Base-by-base conservation (phyloP, 1,140 invertebrate species). In the Acromyrmex echinatior region DNA sequence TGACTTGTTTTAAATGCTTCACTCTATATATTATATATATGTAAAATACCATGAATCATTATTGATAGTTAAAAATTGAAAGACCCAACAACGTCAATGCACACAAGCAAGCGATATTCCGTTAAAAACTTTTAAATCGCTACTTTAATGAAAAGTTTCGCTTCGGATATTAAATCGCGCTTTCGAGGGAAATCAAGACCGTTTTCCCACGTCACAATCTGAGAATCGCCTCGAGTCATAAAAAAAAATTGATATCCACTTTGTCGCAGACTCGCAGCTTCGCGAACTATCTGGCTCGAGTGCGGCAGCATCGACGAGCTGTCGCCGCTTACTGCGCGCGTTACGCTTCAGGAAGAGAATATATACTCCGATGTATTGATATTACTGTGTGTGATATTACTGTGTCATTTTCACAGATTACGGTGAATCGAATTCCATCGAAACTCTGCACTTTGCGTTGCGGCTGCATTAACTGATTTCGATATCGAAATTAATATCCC, bases 401-500 rank as follows among this genome's bases (percentile, higher is more conserved):
- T 25, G 25, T 25, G 39, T 84, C 70, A 68, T 68, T 80, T 80
- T 63, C 63, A 63, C 63, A 35, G 80, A 76, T 84, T 70, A 70
- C 68, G 25, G 70, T 56, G 70, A 84, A 76, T 82, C 70, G 80
- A 74, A 81, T 35, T 81, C 35, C n/a, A 56, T 76, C 70, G 56
- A 62, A 84, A 76, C 80, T 84, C 3, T 51, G 49, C 56, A 76
- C 70, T 74, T 76, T 60, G 70, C 70, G 25, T 56, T 49, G 49
- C 31, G 68, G 56, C 70, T 84, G 70, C 39, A 62, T 73, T 84
- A 84, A 76, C 80, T 84, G 80, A 84, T 84, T 84, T 74, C 80
- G 70, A 84, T 84, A 84, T 84, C 39, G 80, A 84, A 84, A 84
- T 84, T 84, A 84, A 84, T 84, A 84, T 84, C 58, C 56, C 80